These are phyloP conservation scores for Casuarius casuarius DNA, from an alignment of 2,113 vertebrate species.

Conservation along the genomic window DNA sequence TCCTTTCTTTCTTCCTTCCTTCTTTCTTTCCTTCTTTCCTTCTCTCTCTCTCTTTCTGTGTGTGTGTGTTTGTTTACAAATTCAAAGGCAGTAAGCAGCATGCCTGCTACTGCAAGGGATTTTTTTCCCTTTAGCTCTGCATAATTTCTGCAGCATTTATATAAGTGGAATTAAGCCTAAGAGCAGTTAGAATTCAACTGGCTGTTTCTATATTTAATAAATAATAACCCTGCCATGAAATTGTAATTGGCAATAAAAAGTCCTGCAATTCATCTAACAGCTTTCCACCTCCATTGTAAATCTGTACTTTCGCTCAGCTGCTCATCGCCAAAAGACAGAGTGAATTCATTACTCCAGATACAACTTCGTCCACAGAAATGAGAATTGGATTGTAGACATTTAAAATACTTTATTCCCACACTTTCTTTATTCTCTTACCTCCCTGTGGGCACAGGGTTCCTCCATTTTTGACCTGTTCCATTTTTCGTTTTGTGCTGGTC, in stretches of 20 bases:
- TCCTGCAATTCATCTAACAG: conserved; percentile 19
- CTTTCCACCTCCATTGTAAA: conserved; percentile 26
- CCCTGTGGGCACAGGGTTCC: not conserved
- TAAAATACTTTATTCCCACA: not conserved
- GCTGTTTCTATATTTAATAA: conserved; percentile 61
- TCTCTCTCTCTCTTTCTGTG: not conserved
- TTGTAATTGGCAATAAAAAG: conserved; percentile 54
- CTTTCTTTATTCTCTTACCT: not conserved
- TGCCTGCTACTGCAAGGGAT: not conserved
- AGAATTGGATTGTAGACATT: not conserved
- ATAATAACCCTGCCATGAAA: conserved; percentile 61
- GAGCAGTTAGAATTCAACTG: conserved; percentile 24
- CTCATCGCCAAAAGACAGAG: conserved; percentile 5
- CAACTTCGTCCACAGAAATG: not conserved
- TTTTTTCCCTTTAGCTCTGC: not conserved
- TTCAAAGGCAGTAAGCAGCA: not conserved
- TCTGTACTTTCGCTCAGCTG: not conserved
- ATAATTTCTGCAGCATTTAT: conserved; percentile 11
- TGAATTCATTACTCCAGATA: conserved; percentile 31
- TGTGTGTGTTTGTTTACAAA: too few species aligned
- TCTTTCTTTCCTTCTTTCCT: not conserved
- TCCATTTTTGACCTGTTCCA: not conserved
- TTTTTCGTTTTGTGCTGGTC: not conserved
- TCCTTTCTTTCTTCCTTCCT: not conserved
- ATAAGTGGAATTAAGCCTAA: conserved; percentile 19